Conservation (phyloP, 2,113 vertebrate species). For the Corythoichthys intestinalis region DNA sequence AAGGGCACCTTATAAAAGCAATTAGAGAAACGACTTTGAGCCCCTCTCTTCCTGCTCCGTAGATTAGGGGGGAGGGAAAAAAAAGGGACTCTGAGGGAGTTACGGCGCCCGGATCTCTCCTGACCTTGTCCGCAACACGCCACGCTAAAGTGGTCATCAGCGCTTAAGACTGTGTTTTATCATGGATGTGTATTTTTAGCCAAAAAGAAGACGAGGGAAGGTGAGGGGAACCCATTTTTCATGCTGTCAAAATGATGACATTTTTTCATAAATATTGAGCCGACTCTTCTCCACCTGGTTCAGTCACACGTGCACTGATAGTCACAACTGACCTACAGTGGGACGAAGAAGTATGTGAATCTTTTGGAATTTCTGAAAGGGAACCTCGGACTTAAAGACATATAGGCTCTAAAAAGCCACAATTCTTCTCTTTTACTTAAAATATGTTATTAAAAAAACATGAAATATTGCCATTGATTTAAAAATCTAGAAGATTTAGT, state of each 20-base stretch:
- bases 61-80: constrained; percentile 52
- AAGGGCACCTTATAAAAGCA: constrained; percentile 76
- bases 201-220: constrained; percentile 52
- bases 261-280: constrained; percentile 82
- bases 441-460: too few relatives aligned
- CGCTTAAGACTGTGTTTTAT: constrained; percentile 70
- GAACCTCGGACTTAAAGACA: too few relatives aligned
- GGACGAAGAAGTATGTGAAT: too few relatives aligned
- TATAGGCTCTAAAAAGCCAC: too few relatives aligned
- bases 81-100: constrained; percentile 63
- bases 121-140: constrained; percentile 71
- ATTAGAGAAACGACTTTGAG: constrained; percentile 73
- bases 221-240: constrained; percentile 68
- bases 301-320: constrained; percentile 52
- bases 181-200: constrained; percentile 70
- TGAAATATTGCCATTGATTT: too few relatives aligned
- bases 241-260: constrained; percentile 84
- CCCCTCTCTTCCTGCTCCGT: constrained; percentile 59
- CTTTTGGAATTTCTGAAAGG: too few relatives aligned
- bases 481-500: too few relatives aligned
- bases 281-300: constrained; percentile 77
- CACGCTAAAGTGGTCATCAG: constrained; percentile 74
- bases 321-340: background rate
- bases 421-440: too few relatives aligned
- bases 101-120: constrained; percentile 51